phyloP scores from a whole-genome alignment of 2,888 invertebrate species.

The Acrobasis consociella region DNA sequence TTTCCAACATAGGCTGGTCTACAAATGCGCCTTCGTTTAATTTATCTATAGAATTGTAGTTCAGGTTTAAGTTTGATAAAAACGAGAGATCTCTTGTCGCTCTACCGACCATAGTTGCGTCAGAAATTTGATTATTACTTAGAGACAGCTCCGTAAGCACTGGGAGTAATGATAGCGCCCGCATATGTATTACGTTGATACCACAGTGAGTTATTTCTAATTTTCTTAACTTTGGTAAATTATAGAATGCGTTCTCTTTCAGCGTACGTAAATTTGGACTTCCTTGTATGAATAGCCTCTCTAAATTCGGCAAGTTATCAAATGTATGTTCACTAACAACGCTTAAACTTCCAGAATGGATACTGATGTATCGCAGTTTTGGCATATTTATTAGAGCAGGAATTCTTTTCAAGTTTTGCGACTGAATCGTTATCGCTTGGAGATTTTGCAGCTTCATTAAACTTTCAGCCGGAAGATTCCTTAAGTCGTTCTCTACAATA shows the following conservation, averaged over 20 bases:
- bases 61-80: constrained; percentile 86
- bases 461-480: constrained; percentile 90
- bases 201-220: constrained; percentile 91
- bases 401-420: constrained; percentile 88
- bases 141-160: constrained; percentile 87
- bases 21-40: constrained; percentile 91
- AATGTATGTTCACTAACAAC: constrained; percentile 87
- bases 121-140: constrained; percentile 87
- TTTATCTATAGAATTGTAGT: constrained; percentile 87
- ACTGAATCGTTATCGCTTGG: constrained; percentile 92
- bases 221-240: constrained; percentile 85
- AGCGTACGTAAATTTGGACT: constrained; percentile 86
- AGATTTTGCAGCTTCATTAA: constrained; percentile 88
- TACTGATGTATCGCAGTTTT: constrained; percentile 88
- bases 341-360: constrained; percentile 86
- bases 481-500: constrained; percentile 91
- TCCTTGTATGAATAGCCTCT: constrained; percentile 88
- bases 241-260: constrained; percentile 88
- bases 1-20: constrained; percentile 87
- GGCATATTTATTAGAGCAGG: constrained; percentile 88
- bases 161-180: constrained; percentile 88
- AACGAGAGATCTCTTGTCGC: constrained; percentile 89
- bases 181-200: constrained; percentile 89
- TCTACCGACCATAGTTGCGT: constrained; percentile 91
- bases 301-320: constrained; percentile 86